phyloP scores from a whole-genome alignment of 2,797 vertebrate species.

The Spinus olivaceus region DNA sequence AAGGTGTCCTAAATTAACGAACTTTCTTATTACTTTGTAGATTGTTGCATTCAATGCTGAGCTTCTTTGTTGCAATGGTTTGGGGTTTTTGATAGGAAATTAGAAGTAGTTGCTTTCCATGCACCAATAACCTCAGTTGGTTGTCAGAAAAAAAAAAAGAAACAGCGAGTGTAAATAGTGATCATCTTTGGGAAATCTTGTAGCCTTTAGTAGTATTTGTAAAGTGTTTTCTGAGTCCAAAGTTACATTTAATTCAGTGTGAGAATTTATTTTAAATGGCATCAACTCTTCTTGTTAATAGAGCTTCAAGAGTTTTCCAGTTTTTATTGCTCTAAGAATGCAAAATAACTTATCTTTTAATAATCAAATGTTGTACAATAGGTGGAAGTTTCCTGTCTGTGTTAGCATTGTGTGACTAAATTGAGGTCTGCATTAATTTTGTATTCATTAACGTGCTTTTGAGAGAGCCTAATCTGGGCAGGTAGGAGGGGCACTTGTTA shows the following conservation, averaged over 20 bases:
- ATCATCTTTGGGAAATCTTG: neutral
- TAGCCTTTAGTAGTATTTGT: neutral
- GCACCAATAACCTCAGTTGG: neutral
- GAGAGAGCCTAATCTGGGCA: neutral
- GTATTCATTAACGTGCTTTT: neutral
- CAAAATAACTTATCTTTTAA: neutral
- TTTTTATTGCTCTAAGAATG: neutral
- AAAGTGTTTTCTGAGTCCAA: neutral
- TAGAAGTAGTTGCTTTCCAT: neutral
- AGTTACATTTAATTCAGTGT: neutral
- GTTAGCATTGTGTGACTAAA: neutral
- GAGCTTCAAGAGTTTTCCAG: neutral
- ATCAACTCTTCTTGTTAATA: neutral
- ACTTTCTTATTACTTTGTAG: neutral
- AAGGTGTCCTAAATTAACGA: neutral
- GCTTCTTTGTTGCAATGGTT: neutral
- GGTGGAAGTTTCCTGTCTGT: neutral
- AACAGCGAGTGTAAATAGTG: neutral
- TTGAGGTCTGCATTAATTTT: neutral
- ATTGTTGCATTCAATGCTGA: neutral
- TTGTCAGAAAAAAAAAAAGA: neutral
- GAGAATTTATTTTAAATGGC: neutral
- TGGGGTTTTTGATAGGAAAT: neutral
- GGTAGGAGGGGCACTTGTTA: neutral
- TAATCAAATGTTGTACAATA: neutral